Conservation (phyloP, 2,113 vertebrate genomes). For the Carollia perspicillata region DNA sequence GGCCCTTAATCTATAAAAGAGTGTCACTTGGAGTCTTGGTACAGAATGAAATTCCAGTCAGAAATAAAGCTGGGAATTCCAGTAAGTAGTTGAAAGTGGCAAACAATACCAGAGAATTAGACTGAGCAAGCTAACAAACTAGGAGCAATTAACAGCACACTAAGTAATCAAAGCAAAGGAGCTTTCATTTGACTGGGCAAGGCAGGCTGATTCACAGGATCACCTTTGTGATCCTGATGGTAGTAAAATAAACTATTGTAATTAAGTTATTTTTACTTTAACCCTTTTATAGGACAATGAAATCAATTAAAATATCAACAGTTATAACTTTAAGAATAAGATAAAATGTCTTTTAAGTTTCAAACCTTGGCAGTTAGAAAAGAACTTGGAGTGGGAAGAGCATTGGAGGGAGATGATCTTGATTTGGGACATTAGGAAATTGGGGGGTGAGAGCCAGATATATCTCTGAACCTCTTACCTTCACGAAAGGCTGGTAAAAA, state of each 20-base stretch:
- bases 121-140: conserved; percentile 94
- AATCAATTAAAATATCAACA: neutral
- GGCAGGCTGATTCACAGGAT: conserved; percentile 97
- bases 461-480: neutral
- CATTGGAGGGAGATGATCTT: neutral
- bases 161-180: conserved; percentile 96
- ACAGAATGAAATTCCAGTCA: conserved; percentile 82
- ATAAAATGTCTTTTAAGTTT: neutral
- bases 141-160: conserved; percentile 94
- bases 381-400: neutral
- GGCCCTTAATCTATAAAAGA: conserved; percentile 96
- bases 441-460: neutral
- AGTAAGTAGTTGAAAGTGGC: conserved; percentile 86
- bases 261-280: conserved; percentile 39
- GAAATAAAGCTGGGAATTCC: too few species aligned
- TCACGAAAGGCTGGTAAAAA: neutral
- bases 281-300: neutral
- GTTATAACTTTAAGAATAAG: neutral
- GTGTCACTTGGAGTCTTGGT: conserved; percentile 94
- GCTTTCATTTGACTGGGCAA: conserved; percentile 96
- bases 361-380: neutral
- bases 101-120: conserved; percentile 83
- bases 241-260: conserved; percentile 76
- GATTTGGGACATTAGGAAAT: neutral
- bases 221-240: conserved; percentile 97